Percentiles rank a stretch among this genome's conserved stretches.
These are phyloP conservation scores for Apaloderma vittatum DNA, from an alignment of 2,113 vertebrate species.

Conservation along the genomic window DNA sequence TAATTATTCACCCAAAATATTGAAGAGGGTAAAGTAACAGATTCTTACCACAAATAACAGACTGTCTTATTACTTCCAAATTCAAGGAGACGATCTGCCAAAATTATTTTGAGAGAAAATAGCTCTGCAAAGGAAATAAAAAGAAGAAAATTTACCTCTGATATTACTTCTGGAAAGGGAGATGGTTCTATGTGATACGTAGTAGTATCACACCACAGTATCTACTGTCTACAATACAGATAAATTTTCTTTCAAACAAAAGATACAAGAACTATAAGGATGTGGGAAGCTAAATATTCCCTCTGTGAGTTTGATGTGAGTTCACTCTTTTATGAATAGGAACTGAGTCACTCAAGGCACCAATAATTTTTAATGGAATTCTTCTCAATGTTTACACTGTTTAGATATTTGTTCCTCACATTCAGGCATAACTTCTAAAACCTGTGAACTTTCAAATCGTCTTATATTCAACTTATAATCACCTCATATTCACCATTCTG, in stretches of 20 bases:
- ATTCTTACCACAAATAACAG: not conserved
- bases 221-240: not conserved
- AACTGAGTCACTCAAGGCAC: not conserved
- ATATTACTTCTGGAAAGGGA: not conserved
- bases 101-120: not conserved
- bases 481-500: not conserved
- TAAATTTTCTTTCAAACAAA: not conserved
- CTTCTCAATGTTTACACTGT: not conserved
- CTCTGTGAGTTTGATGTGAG: not conserved
- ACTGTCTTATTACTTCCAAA: not conserved
- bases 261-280: not conserved
- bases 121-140: not conserved
- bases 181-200: not conserved
- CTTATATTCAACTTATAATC: not conserved
- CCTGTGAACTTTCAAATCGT: not conserved
- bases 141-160: not conserved
- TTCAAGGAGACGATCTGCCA: not conserved
- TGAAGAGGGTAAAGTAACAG: not conserved
- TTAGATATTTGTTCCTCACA: not conserved
- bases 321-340: not conserved
- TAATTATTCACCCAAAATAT: not conserved
- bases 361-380: not conserved
- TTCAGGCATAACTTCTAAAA: not conserved
- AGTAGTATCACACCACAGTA: no score
- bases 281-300: not conserved